These are phyloP conservation scores for Poeciliopsis retropinna DNA, from an alignment of 2,113 vertebrate genomes.

Conservation along the genomic window DNA sequence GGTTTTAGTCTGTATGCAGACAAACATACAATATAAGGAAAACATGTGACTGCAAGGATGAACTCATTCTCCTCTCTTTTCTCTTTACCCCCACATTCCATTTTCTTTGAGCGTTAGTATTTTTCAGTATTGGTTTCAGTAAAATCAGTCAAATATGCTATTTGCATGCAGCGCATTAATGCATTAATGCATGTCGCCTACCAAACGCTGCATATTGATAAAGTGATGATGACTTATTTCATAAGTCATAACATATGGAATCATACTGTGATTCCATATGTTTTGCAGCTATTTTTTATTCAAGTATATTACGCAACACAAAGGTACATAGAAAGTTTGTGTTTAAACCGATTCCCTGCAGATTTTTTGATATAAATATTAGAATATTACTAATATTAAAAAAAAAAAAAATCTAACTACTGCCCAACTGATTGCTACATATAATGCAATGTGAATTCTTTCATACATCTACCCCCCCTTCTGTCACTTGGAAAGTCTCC, in stretches of 20 bases:
- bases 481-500: conserved; percentile 68
- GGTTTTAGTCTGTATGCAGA: not conserved
- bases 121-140: too few species aligned
- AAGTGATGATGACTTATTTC: not conserved
- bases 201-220: not conserved
- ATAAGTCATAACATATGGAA: too few species aligned
- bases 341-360: not conserved
- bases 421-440: conserved; percentile 14
- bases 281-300: not conserved
- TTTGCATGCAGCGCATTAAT: too few species aligned
- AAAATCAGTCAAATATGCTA: too few species aligned
- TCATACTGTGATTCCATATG: not conserved
- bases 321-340: not conserved
- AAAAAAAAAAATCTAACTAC: not conserved
- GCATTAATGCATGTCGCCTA: not conserved
- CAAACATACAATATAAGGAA: not conserved
- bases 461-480: conserved; percentile 51
- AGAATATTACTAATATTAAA: not conserved
- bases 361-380: not conserved
- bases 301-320: not conserved
- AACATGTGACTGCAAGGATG: not conserved
- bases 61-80: not conserved
- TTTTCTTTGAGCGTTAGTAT: not conserved
- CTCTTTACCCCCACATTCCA: not conserved
- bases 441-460: conserved; percentile 61